Conservation (phyloP, 2,888 invertebrate species). For the Ophion slaviceki region DNA sequence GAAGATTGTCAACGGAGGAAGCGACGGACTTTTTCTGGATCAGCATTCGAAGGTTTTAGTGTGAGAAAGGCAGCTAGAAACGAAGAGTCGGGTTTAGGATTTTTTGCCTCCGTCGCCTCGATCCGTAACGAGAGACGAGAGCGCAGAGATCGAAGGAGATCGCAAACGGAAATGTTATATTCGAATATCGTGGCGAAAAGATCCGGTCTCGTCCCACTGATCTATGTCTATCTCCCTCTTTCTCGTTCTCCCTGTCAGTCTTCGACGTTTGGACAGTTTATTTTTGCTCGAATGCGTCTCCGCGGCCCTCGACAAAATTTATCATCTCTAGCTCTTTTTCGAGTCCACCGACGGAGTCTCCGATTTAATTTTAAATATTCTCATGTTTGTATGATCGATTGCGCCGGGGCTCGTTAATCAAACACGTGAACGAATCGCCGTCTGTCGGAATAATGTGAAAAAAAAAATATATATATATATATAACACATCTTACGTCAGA, state of each 20-base stretch:
- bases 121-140: slow-evolving; percentile 11
- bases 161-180: slow-evolving; percentile 41
- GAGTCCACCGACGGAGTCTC: slow-evolving; percentile 8
- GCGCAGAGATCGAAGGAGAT: slow-evolving; percentile 18
- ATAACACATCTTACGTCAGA: background rate
- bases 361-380: slow-evolving; percentile 46
- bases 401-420: slow-evolving; percentile 25
- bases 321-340: slow-evolving; percentile 21
- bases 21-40: too few species aligned
- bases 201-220: background rate
- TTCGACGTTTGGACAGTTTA: slow-evolving; percentile 54
- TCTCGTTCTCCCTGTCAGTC: slow-evolving; percentile 20
- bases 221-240: background rate
- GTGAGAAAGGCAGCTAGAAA: too few species aligned
- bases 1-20: too few species aligned
- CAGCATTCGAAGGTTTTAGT: too few species aligned
- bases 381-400: slow-evolving; percentile 33
- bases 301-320: slow-evolving; percentile 13
- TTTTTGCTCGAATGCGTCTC: slow-evolving; percentile 31
- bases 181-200: slow-evolving; percentile 23
- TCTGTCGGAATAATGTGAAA: slow-evolving; percentile 3
- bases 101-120: background rate
- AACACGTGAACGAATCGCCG: background rate
- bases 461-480: too few species aligned
- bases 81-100: background rate